phyloP scores from a whole-genome alignment of 64 coral and sea anemone genomes.

The Montipora sp. region DNA sequence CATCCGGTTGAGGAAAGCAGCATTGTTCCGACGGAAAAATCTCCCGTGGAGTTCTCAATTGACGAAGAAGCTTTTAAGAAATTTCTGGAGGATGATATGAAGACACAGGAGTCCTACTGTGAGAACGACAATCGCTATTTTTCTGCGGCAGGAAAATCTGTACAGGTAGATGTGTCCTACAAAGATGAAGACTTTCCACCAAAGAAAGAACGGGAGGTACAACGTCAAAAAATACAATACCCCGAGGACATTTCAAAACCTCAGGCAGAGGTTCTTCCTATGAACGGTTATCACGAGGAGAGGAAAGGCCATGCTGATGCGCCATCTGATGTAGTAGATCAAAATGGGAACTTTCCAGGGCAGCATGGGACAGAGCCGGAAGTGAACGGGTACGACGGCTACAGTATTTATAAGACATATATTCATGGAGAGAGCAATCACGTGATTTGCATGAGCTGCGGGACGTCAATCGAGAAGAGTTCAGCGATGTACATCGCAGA shows the following conservation, averaged over 20 bases:
- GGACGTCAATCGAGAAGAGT: slow-evolving; percentile 50
- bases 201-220: not conserved
- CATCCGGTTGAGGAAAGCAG: slow-evolving; percentile 2
- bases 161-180: not conserved
- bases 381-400: slow-evolving; percentile 41
- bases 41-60: slow-evolving; percentile 34
- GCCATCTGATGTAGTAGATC: not conserved
- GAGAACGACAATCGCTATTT: not conserved
- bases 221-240: not conserved
- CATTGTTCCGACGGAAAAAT: not conserved
- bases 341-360: slow-evolving; percentile 11
- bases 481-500: slow-evolving; percentile 56
- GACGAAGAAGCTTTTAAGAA: slow-evolving; percentile 5
- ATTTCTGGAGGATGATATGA: not conserved
- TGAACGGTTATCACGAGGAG: slow-evolving; percentile 12
- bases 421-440: slow-evolving; percentile 57
- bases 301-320: not conserved
- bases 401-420: slow-evolving; percentile 68
- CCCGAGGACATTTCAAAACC: slow-evolving; percentile 26
- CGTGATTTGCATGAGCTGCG: slow-evolving; percentile 59
- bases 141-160: not conserved
- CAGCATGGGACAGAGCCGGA: not conserved
- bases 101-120: not conserved
- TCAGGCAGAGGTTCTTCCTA: slow-evolving; percentile 5
- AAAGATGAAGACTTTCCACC: not conserved